phyloP scores from a whole-genome alignment of 1,140 invertebrate species.

The Caerostris darwini region DNA sequence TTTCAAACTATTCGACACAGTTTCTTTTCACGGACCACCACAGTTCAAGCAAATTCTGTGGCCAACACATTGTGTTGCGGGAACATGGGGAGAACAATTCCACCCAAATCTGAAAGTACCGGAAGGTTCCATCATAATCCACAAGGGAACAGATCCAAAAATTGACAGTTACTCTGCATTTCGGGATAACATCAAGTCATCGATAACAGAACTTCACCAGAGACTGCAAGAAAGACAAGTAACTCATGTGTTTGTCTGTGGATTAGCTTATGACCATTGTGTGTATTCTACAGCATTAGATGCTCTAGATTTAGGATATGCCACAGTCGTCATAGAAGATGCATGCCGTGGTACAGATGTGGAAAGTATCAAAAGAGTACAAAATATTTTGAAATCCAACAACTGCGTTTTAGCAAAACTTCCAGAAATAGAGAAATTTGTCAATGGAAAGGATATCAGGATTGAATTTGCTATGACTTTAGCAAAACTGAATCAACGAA shows the following conservation, averaged over 20 bases:
- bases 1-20: slow-evolving; percentile 88
- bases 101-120: slow-evolving; percentile 93
- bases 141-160: slow-evolving; percentile 90
- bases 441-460: slow-evolving; percentile 48
- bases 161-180: slow-evolving; percentile 99
- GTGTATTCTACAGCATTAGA: slow-evolving; percentile 84
- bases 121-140: slow-evolving; percentile 66
- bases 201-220: slow-evolving; percentile 90
- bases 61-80: slow-evolving; percentile 97
- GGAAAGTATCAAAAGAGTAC: neutral
- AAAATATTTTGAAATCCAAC: neutral
- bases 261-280: slow-evolving; percentile 97
- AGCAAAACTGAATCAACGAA: neutral
- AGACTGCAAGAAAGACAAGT: slow-evolving; percentile 90
- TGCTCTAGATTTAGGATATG: slow-evolving; percentile 90
- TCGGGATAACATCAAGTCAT: slow-evolving; percentile 96
- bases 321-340: slow-evolving; percentile 94
- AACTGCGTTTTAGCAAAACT: slow-evolving; percentile 8
- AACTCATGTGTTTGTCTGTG: slow-evolving; percentile 97
- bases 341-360: slow-evolving; percentile 87
- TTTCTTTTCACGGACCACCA: slow-evolving; percentile 93
- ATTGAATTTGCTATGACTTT: slow-evolving; percentile 52
- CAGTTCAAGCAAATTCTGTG: slow-evolving; percentile 92
- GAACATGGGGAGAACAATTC: slow-evolving; percentile 95
- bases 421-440: neutral